A percentile compares a stretch with the other conserved stretches of the same genome.
Evolutionary conservation across 1,140 invertebrate species (phyloP).

Genomic region (Lordiphosa mommai): DNA sequence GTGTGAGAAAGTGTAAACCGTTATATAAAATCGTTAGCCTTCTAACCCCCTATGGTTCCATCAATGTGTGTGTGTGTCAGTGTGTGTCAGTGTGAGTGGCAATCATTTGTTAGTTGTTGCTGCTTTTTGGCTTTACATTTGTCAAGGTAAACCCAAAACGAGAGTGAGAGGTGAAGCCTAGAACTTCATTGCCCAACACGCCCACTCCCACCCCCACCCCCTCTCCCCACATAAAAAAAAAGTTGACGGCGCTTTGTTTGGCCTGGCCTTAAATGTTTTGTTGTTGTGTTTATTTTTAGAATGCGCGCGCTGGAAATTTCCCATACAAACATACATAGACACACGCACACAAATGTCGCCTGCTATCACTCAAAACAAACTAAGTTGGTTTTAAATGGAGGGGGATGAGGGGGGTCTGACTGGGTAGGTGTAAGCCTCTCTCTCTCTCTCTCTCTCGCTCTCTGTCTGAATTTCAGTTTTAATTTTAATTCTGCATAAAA

Average conservation of each 20-base stretch:
- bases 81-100: slow-evolving; percentile 5
- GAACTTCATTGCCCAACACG: slow-evolving; percentile 27
- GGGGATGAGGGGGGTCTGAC: not conserved
- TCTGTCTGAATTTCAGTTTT: slow-evolving; percentile 42
- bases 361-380: slow-evolving; percentile 70
- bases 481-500: slow-evolving; percentile 26
- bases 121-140: slow-evolving; percentile 49
- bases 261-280: slow-evolving; percentile 34
- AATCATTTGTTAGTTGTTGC: slow-evolving; percentile 18
- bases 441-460: slow-evolving; percentile 1
- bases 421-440: not conserved
- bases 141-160: slow-evolving; percentile 48
- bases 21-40: slow-evolving; percentile 60
- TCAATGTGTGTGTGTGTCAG: not conserved
- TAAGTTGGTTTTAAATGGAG: slow-evolving; percentile 25
- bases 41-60: slow-evolving; percentile 5
- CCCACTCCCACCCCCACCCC: not conserved
- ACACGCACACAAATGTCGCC: slow-evolving; percentile 12
- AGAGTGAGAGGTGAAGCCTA: slow-evolving; percentile 13
- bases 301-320: slow-evolving; percentile 71
- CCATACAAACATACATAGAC: slow-evolving; percentile 36
- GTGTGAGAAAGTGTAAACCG: slow-evolving; percentile 15
- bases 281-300: slow-evolving; percentile 68
- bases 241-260: slow-evolving; percentile 15
- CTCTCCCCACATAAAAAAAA: slow-evolving; percentile 17